Evolutionary conservation across 2,797 vertebrate species (phyloP).

Genomic region (Alca torda): DNA sequence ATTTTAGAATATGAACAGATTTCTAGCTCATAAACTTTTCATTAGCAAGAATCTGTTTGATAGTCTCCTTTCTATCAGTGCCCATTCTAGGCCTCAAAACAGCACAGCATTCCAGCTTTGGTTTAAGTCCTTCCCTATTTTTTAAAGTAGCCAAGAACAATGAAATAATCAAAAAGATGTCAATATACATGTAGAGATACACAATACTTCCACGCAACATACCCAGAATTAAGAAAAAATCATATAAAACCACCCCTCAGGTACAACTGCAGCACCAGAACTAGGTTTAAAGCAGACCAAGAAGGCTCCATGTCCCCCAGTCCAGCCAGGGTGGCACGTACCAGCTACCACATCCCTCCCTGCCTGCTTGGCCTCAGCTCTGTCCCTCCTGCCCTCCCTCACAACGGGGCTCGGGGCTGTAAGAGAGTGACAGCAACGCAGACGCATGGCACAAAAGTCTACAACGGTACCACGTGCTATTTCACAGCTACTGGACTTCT

Average conservation of each 20-base stretch:
- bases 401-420: rapidly evolving
- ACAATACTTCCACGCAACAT: rapidly evolving
- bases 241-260: background rate
- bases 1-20: background rate
- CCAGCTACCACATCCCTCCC: background rate
- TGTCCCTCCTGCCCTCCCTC: rapidly evolving
- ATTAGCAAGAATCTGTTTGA: background rate
- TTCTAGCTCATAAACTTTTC: background rate
- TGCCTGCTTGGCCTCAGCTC: background rate
- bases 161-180: background rate
- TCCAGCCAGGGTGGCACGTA: rapidly evolving
- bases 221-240: background rate
- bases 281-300: background rate
- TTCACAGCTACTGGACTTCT: background rate
- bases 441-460: rapidly evolving
- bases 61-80: background rate
- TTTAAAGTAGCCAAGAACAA: background rate
- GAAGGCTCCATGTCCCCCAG: rapidly evolving
- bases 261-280: background rate
- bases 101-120: background rate
- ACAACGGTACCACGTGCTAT: rapidly evolving
- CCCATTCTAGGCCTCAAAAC: background rate
- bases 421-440: rapidly evolving
- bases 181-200: rapidly evolving
- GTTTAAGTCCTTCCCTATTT: background rate